phyloP scores from a whole-genome alignment of 1,140 invertebrate genomes.

The Nasonia vitripennis region DNA sequence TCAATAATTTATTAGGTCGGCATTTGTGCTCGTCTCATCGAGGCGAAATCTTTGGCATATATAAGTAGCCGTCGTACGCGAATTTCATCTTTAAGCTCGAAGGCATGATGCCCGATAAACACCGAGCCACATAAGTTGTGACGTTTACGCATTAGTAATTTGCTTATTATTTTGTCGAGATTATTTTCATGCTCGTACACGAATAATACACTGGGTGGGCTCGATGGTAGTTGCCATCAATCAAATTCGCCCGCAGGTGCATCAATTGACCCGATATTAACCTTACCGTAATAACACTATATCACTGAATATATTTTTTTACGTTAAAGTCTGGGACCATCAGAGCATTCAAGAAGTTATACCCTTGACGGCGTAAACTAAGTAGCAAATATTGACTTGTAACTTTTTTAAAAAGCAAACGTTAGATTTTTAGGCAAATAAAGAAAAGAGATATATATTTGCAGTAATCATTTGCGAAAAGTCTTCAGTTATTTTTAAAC shows the following conservation, averaged over 20 bases:
- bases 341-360: too few species aligned
- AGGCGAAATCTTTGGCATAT: neutral
- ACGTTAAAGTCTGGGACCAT: neutral
- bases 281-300: slow-evolving; percentile 4
- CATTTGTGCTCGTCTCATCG: neutral
- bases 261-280: slow-evolving; percentile 26
- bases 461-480: neutral
- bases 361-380: too few species aligned
- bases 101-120: neutral
- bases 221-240: neutral
- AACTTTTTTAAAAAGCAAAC: too few species aligned
- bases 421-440: neutral
- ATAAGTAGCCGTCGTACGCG: neutral
- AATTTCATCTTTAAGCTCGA: neutral
- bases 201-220: neutral
- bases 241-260: slow-evolving; percentile 18
- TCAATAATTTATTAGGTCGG: slow-evolving; percentile 51
- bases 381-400: too few species aligned
- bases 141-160: slow-evolving; percentile 11
- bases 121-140: neutral
- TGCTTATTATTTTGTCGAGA: slow-evolving; percentile 1
- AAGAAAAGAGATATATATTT: neutral
- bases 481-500: neutral
- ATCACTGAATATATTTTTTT: neutral
- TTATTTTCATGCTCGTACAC: neutral